phyloP scores from a whole-genome alignment of 2,888 invertebrate genomes.

The Cantharis rustica region DNA sequence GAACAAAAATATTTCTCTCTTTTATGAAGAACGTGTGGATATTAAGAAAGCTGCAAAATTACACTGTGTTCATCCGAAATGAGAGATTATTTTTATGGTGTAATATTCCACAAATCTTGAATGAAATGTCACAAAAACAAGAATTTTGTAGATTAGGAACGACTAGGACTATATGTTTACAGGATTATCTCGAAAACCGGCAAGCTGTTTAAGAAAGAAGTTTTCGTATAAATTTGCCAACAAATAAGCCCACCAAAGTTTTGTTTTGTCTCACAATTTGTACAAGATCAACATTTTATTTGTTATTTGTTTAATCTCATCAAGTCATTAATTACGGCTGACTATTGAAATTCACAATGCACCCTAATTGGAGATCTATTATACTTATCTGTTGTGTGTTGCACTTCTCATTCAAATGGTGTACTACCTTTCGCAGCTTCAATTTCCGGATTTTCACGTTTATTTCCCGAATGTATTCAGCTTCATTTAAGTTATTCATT shows the following conservation, averaged over 20 bases:
- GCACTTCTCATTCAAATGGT: conserved; percentile 29
- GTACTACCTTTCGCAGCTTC: conserved; percentile 21
- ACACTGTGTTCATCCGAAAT: neutral
- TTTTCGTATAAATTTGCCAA: conserved; percentile 27
- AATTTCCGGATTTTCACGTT: conserved; percentile 32
- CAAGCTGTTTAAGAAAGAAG: conserved; percentile 23
- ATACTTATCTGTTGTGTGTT: conserved; percentile 16
- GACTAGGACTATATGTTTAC: conserved; percentile 31
- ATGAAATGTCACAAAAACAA: conserved; percentile 30
- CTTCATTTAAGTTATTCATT: conserved; percentile 22
- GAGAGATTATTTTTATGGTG: neutral
- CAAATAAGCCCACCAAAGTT: conserved; percentile 13
- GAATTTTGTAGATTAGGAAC: conserved; percentile 28
- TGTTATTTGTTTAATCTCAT: neutral
- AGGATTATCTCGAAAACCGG: conserved; percentile 27
- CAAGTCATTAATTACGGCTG: neutral
- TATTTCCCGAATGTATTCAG: conserved; percentile 33
- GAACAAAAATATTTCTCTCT: neutral
- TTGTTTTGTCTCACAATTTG: conserved; percentile 7
- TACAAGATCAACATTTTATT: conserved; percentile 16
- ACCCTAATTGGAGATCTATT: conserved; percentile 32
- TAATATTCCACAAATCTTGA: neutral
- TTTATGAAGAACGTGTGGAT: neutral
- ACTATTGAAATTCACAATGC: conserved; percentile 5
- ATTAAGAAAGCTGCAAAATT: neutral